Evolutionary conservation across 2,888 invertebrate genomes (phyloP).

Genomic region (Barypeithes pellucidus): DNA sequence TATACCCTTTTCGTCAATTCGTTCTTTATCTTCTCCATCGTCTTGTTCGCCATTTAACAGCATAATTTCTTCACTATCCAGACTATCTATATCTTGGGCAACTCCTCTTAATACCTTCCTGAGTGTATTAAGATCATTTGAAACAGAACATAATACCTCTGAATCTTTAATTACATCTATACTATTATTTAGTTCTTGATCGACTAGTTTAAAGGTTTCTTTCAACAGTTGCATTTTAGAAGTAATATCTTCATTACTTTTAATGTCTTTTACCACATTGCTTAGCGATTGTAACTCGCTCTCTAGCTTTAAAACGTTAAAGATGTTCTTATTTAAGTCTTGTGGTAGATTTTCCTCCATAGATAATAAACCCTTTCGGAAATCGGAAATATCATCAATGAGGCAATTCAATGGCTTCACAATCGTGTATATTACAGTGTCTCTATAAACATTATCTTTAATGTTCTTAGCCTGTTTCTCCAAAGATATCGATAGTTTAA

Average conservation of each 20-base stretch:
- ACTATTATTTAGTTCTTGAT: constrained; percentile 28
- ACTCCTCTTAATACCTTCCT: constrained; percentile 57
- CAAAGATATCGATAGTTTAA: constrained; percentile 52
- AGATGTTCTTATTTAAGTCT: constrained; percentile 28
- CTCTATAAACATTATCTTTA: constrained; percentile 36
- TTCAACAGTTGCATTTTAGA: constrained; percentile 26
- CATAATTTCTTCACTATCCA: constrained; percentile 51
- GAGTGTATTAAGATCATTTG: constrained; percentile 40
- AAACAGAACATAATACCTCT: constrained; percentile 1
- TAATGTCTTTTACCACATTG: constrained; percentile 35
- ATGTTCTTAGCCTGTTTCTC: constrained; percentile 40
- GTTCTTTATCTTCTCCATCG: constrained; percentile 36
- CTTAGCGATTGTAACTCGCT: constrained; percentile 25
- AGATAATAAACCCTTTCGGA: constrained; percentile 9
- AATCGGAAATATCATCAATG: constrained; percentile 13
- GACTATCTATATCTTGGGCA: constrained; percentile 44
- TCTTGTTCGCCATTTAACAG: constrained; percentile 35
- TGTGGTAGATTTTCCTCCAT: constrained; percentile 23
- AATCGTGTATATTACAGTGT: constrained; percentile 41
- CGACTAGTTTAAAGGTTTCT: constrained; percentile 34
- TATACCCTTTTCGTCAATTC: too few species aligned
- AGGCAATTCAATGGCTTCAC: constrained; percentile 33
- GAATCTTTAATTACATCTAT: constrained; percentile 18
- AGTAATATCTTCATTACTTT: constrained; percentile 40
- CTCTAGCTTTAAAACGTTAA: constrained; percentile 18